These are phyloP conservation scores for Chloropsis hardwickii DNA, from an alignment of 2,113 vertebrate species.

Conservation along the genomic window DNA sequence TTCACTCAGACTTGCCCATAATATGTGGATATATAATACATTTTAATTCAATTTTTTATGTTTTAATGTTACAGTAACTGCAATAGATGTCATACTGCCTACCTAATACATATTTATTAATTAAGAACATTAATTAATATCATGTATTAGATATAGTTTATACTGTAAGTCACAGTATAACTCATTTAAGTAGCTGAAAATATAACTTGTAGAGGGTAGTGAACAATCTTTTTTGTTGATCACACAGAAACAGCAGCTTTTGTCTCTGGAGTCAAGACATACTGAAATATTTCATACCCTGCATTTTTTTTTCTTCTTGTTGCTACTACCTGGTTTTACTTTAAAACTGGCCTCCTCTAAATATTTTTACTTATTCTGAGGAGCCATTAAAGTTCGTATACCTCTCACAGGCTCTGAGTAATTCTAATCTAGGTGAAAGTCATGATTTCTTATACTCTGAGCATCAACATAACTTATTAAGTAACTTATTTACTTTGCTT, in stretches of 20 bases:
- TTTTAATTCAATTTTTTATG: background rate
- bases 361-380: background rate
- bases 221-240: background rate
- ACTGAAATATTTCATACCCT: background rate
- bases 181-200: background rate
- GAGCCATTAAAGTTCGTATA: background rate
- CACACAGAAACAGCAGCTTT: background rate
- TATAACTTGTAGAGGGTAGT: background rate
- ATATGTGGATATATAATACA: background rate
- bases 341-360: background rate
- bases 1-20: background rate
- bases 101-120: background rate
- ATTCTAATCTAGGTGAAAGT: background rate
- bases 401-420: background rate
- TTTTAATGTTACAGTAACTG: background rate
- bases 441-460: background rate
- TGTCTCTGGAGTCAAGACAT: background rate
- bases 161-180: background rate
- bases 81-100: background rate
- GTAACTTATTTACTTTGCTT: background rate
- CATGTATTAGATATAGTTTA: background rate
- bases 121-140: background rate
- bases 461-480: background rate
- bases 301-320: background rate
- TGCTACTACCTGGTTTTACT: background rate